phyloP scores from a whole-genome alignment of 2,888 invertebrate genomes.

The Erebia palarica region DNA sequence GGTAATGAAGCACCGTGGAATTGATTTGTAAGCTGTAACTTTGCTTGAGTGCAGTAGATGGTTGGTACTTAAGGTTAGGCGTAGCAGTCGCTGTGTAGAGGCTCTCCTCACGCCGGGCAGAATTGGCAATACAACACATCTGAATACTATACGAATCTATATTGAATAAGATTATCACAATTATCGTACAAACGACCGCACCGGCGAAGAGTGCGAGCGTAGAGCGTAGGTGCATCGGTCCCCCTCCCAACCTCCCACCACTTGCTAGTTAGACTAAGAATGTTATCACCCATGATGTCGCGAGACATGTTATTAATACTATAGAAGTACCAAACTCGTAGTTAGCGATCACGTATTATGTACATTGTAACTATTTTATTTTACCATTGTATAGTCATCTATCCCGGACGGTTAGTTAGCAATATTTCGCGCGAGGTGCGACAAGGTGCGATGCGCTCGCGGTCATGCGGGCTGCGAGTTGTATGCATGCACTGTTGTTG shows the following conservation, averaged over 20 bases:
- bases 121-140: slow-evolving; percentile 22
- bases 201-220: slow-evolving; percentile 48
- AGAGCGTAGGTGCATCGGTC: slow-evolving; percentile 60
- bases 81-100: slow-evolving; percentile 53
- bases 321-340: slow-evolving; percentile 81
- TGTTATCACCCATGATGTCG: slow-evolving; percentile 48
- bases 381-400: slow-evolving; percentile 82
- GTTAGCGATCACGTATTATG: slow-evolving; percentile 80
- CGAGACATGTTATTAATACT: slow-evolving; percentile 62
- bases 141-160: slow-evolving; percentile 4
- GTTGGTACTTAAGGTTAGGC: slow-evolving; percentile 67
- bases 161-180: slow-evolving; percentile 26
- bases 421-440: slow-evolving; percentile 66
- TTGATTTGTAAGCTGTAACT: slow-evolving; percentile 71
- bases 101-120: slow-evolving; percentile 37
- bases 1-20: slow-evolving; percentile 75
- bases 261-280: slow-evolving; percentile 72
- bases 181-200: slow-evolving; percentile 36
- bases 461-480: slow-evolving; percentile 50
- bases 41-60: slow-evolving; percentile 69
- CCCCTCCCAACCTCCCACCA: slow-evolving; percentile 66
- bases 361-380: slow-evolving; percentile 79
- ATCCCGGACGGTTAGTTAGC: slow-evolving; percentile 73
- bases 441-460: slow-evolving; percentile 54
- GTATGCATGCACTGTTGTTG: slow-evolving; percentile 70